Evolutionary conservation across 2,113 vertebrate species (phyloP), one percentile per base, ranked within the genome.

Genomic region (Siniperca knerii): DNA sequence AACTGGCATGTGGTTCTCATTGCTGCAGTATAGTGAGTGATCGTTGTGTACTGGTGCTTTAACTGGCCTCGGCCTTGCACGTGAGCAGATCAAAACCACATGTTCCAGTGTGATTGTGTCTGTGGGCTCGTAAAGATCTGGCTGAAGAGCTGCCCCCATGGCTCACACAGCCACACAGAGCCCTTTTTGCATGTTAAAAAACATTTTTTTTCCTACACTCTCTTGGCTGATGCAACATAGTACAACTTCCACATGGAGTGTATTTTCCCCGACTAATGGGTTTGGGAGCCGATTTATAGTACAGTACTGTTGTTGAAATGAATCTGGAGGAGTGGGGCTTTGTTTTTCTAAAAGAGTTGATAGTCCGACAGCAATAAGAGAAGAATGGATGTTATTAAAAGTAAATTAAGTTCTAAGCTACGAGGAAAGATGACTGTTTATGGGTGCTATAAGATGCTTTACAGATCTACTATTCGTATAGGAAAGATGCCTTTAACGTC

Each of bases 41-140:
- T 92, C 64, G 64, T 77, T 85, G 85, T 86, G 87, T 77, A 67
- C 77, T 82, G 85, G 79, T 75, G 91, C 93, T 92, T 92, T 90
- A 89, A 90, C 86, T 77, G 87, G 90, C 82, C 87, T 35, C 62
- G 66, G 82, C 81, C 70, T 85, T 58, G 83, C 93, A 94, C 90
- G 90, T 91, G 92, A 92, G 92, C 76, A 40, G 81, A 95, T 95
- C 77, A 82, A 91, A 93, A 95, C 90, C 95, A 95, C 89, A 93
- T 95, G 94, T 91, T 93, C 85, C 89, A 79, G 84, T 83, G 84
- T 2, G 69, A 92, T 83, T 88, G 89, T 89, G 89, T 94, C 91
- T 91, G 87, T 82, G 87, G 92, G 69, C 83, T 87, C 61, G 70
- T 91, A 90, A 90, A 52, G 78, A 86, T 69, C 71, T 85, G 85